These are phyloP conservation scores for Ditylenchus dipsaci DNA, from an alignment of 1,140 invertebrate species.

Conservation along the genomic window DNA sequence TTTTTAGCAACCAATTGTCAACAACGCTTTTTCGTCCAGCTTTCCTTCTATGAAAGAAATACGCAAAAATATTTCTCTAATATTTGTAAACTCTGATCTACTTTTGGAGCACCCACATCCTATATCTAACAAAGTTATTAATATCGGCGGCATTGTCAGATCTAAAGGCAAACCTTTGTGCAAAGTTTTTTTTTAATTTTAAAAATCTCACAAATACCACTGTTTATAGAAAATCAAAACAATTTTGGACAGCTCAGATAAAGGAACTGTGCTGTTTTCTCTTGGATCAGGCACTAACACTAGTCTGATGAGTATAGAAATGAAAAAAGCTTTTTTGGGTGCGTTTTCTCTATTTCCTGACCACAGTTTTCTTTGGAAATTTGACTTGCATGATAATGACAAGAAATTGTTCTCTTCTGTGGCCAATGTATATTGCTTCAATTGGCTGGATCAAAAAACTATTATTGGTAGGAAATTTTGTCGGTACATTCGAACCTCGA, in stretches of 20 bases:
- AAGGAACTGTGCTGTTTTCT: neutral
- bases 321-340: neutral
- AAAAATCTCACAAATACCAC: no score
- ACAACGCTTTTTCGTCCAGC: slow-evolving; percentile 6
- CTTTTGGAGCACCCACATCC: slow-evolving; percentile 21
- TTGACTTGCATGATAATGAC: neutral
- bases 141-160: slow-evolving; percentile 21
- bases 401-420: neutral
- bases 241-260: neutral
- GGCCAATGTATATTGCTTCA: slow-evolving; percentile 57
- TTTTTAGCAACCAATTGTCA: slow-evolving; percentile 16
- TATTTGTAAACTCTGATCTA: slow-evolving; percentile 23
- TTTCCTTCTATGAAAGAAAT: slow-evolving; percentile 17
- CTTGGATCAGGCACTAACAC: neutral
- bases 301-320: neutral
- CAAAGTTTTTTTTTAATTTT: no score
- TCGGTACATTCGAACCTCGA: neutral
- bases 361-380: neutral
- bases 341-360: neutral
- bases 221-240: neutral
- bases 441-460: slow-evolving; percentile 70
- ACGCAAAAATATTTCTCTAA: slow-evolving; percentile 9
- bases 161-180: neutral
- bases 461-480: slow-evolving; percentile 57
- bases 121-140: slow-evolving; percentile 27